phyloP scores from a whole-genome alignment of 2,888 invertebrate species.

The Ectemnius continuus region DNA sequence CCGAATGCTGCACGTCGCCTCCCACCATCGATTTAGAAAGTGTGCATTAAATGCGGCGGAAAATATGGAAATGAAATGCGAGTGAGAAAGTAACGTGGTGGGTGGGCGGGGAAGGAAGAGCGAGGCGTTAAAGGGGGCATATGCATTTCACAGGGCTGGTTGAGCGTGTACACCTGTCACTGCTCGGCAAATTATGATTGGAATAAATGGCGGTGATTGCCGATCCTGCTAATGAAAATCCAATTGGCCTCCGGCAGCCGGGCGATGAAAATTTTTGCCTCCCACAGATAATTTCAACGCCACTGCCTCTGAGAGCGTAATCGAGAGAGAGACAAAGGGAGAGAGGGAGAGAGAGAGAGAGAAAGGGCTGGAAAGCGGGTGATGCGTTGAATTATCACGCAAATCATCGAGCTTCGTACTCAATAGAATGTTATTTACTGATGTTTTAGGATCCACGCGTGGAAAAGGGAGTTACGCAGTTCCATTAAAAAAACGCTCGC shows the following conservation, averaged over 20 bases:
- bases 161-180: background rate
- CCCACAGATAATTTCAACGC: background rate
- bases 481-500: background rate
- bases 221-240: slow-evolving; percentile 2
- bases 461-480: background rate
- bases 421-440: background rate
- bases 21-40: background rate
- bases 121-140: no score
- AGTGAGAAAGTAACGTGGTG: no score
- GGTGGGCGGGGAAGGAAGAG: no score
- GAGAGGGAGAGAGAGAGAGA: no score
- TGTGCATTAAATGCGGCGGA: background rate
- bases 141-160: no score
- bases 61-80: background rate
- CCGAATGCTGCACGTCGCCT: background rate
- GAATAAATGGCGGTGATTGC: background rate
- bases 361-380: no score
- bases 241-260: background rate
- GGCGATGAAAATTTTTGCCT: background rate
- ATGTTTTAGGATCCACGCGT: background rate
- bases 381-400: background rate
- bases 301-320: background rate
- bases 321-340: background rate
- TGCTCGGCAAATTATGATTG: slow-evolving; percentile 1
- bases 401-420: background rate